Percentiles rank a stretch among this genome's conserved stretches.
phyloP scores from a whole-genome alignment of 1,140 invertebrate species.

The Formica selysi region DNA sequence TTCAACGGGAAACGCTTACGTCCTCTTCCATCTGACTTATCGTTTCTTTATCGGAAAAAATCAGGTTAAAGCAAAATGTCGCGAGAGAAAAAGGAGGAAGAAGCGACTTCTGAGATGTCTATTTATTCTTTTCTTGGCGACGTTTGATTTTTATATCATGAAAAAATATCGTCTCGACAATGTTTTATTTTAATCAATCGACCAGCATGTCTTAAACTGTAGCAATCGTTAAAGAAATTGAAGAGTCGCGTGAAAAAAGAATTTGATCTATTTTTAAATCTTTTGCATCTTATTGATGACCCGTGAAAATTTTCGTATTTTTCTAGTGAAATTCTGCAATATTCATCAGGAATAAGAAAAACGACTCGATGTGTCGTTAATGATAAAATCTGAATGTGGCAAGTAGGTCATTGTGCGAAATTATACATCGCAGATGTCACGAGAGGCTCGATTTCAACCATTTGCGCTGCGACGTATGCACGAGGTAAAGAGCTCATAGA shows the following conservation, averaged over 20 bases:
- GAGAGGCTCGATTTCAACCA: slow-evolving; percentile 60
- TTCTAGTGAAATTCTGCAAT: neutral
- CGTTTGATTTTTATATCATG: neutral
- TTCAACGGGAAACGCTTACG: slow-evolving; percentile 25
- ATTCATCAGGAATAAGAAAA: slow-evolving; percentile 24
- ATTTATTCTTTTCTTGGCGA: neutral
- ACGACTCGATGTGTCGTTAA: slow-evolving; percentile 2
- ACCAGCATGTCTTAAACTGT: neutral
- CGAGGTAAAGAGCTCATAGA: slow-evolving; percentile 10
- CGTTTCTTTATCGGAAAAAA: slow-evolving; percentile 51
- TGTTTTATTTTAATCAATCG: neutral
- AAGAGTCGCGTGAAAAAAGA: neutral
- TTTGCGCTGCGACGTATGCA: slow-evolving; percentile 47
- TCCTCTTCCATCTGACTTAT: slow-evolving; percentile 57
- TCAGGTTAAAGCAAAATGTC: slow-evolving; percentile 29
- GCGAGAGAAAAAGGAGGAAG: slow-evolving; percentile 30
- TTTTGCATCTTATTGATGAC: neutral
- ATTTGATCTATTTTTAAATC: neutral
- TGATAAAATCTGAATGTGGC: slow-evolving; percentile 48
- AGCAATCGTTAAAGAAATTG: neutral
- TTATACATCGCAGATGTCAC: slow-evolving; percentile 56
- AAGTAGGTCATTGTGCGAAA: slow-evolving; percentile 52
- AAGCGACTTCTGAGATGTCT: slow-evolving; percentile 5
- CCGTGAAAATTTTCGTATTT: slow-evolving; percentile 7
- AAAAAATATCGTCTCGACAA: neutral